These are phyloP conservation scores for Procavia capensis DNA, from an alignment of 2,113 vertebrate species.

Conservation along the genomic window DNA sequence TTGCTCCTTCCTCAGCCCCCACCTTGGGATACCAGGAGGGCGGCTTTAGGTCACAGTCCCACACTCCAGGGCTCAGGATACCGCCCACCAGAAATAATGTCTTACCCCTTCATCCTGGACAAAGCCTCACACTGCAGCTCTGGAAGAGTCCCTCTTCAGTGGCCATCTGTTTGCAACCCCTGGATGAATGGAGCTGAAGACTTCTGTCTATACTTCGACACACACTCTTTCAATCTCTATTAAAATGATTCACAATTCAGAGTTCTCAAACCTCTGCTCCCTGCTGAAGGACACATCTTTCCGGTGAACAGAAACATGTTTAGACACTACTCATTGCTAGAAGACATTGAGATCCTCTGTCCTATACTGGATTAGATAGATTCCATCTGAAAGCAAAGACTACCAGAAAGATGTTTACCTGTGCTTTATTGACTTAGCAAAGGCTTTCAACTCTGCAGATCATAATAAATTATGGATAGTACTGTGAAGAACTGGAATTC, in stretches of 20 bases:
- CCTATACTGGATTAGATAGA: background rate
- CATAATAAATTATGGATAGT: background rate
- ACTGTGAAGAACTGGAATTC: background rate
- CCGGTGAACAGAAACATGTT: background rate
- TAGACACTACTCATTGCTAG: background rate
- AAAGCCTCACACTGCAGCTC: background rate
- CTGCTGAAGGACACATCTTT: background rate
- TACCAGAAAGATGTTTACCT: background rate
- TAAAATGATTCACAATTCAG: background rate
- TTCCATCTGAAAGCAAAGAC: background rate
- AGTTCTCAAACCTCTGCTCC: background rate
- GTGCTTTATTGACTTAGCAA: background rate
- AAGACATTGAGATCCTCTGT: background rate
- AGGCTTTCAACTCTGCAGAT: background rate
- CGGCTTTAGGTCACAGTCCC: background rate
- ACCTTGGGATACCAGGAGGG: background rate
- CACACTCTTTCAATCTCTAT: background rate
- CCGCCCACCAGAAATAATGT: background rate
- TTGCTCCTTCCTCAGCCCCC: background rate
- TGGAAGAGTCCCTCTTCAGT: accelerated
- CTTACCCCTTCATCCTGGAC: background rate
- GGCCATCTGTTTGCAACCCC: background rate
- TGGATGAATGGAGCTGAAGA: background rate
- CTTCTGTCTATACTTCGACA: background rate
- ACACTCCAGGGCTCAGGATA: background rate